These are phyloP conservation scores for Archilochus colubris DNA, from an alignment of 2,113 vertebrate genomes.

Conservation along the genomic window DNA sequence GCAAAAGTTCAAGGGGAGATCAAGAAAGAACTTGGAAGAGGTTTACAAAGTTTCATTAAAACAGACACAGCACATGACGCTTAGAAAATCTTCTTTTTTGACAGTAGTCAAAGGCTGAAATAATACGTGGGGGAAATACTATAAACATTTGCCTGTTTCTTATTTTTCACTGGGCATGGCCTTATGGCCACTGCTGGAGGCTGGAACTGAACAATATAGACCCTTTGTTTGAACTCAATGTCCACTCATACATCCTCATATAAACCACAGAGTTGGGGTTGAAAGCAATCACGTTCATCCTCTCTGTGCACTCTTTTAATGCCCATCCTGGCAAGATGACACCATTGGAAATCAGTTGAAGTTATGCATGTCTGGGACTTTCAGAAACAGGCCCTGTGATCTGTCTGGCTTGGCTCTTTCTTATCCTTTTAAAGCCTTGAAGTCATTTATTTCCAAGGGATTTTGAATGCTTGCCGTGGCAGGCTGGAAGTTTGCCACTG, in stretches of 20 bases:
- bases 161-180: neutral
- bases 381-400: neutral
- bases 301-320: neutral
- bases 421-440: slow-evolving; percentile 33
- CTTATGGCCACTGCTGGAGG: neutral
- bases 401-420: slow-evolving; percentile 14
- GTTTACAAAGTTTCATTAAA: neutral
- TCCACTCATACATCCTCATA: neutral
- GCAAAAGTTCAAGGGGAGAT: neutral
- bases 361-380: neutral
- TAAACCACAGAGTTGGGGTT: rapidly evolving
- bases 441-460: slow-evolving; percentile 37
- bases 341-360: neutral
- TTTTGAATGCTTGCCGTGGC: neutral
- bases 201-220: neutral
- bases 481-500: slow-evolving; percentile 51
- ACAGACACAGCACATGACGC: neutral
- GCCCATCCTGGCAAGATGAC: neutral
- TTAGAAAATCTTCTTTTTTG: neutral
- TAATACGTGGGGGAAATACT: neutral
- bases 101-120: neutral
- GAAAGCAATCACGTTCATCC: neutral
- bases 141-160: neutral
- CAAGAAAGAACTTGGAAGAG: neutral
- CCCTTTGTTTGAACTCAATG: neutral